Evolutionary conservation across 2,888 invertebrate species (phyloP).

Genomic region (Ormyrus thymus): DNA sequence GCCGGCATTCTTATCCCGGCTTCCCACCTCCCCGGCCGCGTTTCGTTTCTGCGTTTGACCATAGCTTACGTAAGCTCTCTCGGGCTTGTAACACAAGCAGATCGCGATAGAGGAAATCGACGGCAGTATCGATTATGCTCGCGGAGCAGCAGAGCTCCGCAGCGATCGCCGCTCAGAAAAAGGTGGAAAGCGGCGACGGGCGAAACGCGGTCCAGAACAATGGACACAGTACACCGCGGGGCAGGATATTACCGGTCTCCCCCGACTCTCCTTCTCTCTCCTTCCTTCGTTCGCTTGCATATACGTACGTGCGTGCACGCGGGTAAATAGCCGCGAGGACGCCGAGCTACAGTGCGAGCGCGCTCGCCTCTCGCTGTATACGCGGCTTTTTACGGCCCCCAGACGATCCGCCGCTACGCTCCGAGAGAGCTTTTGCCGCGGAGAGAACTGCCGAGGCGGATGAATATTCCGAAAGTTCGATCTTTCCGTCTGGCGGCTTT

Average conservation of each 20-base stretch:
- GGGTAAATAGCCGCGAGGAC: slow-evolving; percentile 14
- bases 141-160: background rate
- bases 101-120: slow-evolving; percentile 6
- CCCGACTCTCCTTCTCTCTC: background rate
- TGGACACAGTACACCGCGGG: slow-evolving; percentile 1
- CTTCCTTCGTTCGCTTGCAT: background rate
- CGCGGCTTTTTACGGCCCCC: background rate
- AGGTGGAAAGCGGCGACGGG: background rate
- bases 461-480: too few species aligned
- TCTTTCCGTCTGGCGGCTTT: too few species aligned
- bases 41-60: background rate
- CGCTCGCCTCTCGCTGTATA: background rate
- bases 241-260: background rate
- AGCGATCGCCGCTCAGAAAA: background rate
- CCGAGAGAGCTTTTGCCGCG: too few species aligned
- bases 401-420: too few species aligned
- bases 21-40: background rate
- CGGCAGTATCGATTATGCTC: slow-evolving; percentile 12
- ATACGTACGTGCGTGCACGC: background rate
- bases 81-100: background rate
- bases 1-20: too few species aligned
- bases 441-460: too few species aligned
- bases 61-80: slow-evolving; percentile 1
- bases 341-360: background rate
- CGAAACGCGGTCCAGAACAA: slow-evolving; percentile 23